Base-by-base conservation (phyloP, 2,113 vertebrate genomes). In the Burhinus oedicnemus region DNA sequence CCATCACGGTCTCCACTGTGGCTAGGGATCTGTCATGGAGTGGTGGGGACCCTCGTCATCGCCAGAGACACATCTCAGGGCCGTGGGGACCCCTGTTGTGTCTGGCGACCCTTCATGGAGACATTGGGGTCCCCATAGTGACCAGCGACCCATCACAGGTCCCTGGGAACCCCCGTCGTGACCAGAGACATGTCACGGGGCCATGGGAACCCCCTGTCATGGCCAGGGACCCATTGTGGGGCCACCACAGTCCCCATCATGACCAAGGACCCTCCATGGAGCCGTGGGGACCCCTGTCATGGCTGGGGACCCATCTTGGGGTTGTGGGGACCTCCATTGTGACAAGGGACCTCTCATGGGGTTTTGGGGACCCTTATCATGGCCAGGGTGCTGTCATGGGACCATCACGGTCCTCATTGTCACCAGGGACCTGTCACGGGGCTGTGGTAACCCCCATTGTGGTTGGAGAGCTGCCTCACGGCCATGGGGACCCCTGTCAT, bases 21-120 rank as follows among this genome's bases (percentile, higher is more conserved):
- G 5, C 27, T 5, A 0, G 27, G n/a, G 76, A 32, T 45, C 8
- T 4, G 11, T 36, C 14, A 10, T 4, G 2, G 22, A 19, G n/a
- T 25, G 12, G 2, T 15, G 8, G 49, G 25, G 30, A 44, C 32
- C 10, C 22, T 14, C 15, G 3, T 15, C 6, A 4, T 5, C 6
- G 8, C 42, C 42, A 10, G 29, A 40, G 64, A 21, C 26, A 3
- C 34, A 5, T n/a, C 58, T 20, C 20, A 9, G 8, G 32, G 57
- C 57, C 8, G 4, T 60, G 58, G 34, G 58, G 34, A 60, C 64
- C 15, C 18, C 18, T 54, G 26, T 54, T 29, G 52, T 54, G 52
- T 12, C 4, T 22, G 49, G 69, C 19, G 69, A 55, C 38, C 29
- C 38, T 23, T 29, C 12, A 36, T 61, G 58, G n/a, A 26, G 62